Evolutionary conservation across 2,888 invertebrate species (phyloP).

Genomic region (Matsumyia berberina): DNA sequence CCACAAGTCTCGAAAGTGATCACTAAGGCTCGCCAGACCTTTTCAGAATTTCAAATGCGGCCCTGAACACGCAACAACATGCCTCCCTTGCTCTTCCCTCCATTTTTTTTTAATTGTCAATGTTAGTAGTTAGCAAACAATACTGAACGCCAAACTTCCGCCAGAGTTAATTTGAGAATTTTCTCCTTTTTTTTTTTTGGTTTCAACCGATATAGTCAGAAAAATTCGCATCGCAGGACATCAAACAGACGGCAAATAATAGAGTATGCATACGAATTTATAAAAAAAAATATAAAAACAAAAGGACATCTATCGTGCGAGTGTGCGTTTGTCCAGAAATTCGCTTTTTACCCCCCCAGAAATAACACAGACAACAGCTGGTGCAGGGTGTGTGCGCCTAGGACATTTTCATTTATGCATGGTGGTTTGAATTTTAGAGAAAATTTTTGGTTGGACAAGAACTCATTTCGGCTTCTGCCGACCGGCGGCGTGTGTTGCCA

Average conservation of each 20-base stretch:
- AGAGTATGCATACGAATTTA: conserved; percentile 12
- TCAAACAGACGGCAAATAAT: conserved; percentile 23
- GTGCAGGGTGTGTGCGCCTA: conserved; percentile 58
- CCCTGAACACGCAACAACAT: not conserved
- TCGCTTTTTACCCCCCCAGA: conserved; percentile 16
- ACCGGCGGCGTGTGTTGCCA: not conserved
- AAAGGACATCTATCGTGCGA: not conserved
- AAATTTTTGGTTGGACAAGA: conserved; percentile 27
- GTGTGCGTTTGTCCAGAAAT: conserved; percentile 21
- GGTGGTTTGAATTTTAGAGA: conserved; percentile 66
- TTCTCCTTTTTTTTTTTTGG: conserved; percentile 6
- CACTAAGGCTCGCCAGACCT: not conserved
- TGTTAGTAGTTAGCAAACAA: conserved; percentile 30
- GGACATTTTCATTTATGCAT: conserved; percentile 68
- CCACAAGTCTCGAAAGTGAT: not conserved
- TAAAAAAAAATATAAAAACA: conserved; percentile 7
- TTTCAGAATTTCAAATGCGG: not conserved
- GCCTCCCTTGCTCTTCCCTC: not conserved
- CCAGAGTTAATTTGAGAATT: conserved; percentile 33
- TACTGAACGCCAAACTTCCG: conserved; percentile 28
- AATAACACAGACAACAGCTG: conserved; percentile 61
- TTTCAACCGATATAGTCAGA: not conserved
- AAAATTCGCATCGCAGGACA: conserved; percentile 16
- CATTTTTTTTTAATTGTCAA: conserved; percentile 12
- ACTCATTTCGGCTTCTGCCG: not conserved